Conservation (phyloP, 2,888 invertebrate genomes). For the Sesamia inferens region DNA sequence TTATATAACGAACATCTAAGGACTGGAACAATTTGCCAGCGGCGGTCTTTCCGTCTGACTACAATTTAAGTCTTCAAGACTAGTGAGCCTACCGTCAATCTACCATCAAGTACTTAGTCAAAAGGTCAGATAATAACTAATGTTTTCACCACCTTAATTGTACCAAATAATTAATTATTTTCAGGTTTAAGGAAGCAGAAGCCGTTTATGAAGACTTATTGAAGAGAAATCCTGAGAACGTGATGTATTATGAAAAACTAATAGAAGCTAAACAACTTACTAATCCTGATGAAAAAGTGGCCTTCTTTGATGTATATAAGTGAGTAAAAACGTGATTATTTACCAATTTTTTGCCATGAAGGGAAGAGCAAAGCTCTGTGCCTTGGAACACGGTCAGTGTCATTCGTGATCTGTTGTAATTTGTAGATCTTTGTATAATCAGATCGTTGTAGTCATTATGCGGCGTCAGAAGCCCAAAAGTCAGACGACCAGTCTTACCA, state of each 20-base stretch:
- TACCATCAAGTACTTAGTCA: too few species aligned
- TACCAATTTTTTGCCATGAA: neutral
- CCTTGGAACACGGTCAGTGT: too few species aligned
- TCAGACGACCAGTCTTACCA: too few species aligned
- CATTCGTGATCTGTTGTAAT: too few species aligned
- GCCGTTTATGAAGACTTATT: slow-evolving; percentile 95
- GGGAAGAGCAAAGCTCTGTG: neutral
- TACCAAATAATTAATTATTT: slow-evolving; percentile 55
- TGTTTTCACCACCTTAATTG: neutral
- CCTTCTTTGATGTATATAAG: slow-evolving; percentile 94
- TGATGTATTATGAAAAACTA: slow-evolving; percentile 96
- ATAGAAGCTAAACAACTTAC: slow-evolving; percentile 95
- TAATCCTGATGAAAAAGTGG: slow-evolving; percentile 93
- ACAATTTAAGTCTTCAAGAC: too few species aligned
- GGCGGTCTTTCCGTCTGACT: too few species aligned
- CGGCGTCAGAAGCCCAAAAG: neutral
- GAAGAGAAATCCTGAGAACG: slow-evolving; percentile 98
- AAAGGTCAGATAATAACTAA: neutral
- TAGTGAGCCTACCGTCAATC: too few species aligned
- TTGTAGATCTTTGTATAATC: too few species aligned
- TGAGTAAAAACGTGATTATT: slow-evolving; percentile 70
- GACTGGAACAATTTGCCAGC: too few species aligned
- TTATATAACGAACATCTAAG: too few species aligned
- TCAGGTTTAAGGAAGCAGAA: slow-evolving; percentile 93
- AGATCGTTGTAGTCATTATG: neutral